phyloP scores from a whole-genome alignment of 2,797 vertebrate genomes.

The Xyrichtys novacula region DNA sequence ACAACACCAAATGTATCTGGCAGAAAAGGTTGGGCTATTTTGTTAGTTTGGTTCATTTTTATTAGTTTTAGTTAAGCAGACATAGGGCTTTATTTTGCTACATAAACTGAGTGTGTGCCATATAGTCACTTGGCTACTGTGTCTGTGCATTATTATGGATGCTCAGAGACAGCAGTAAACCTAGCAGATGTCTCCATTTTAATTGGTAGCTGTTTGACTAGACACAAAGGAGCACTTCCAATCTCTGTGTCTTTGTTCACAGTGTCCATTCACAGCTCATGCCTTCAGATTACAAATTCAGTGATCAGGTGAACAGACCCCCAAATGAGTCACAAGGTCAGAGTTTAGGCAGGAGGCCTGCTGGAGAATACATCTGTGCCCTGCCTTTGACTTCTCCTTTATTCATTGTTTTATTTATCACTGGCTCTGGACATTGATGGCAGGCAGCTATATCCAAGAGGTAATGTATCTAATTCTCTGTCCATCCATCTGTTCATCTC shows the following conservation, averaged over 20 bases:
- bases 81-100: too few species aligned
- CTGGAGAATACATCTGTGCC: background rate
- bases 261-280: background rate
- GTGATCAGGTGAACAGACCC: background rate
- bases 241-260: background rate
- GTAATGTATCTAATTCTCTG: too few species aligned
- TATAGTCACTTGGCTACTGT: conserved; percentile 62
- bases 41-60: too few species aligned
- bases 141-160: conserved; percentile 13
- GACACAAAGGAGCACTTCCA: conserved; percentile 39
- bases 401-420: too few species aligned
- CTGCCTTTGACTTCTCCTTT: background rate
- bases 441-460: too few species aligned
- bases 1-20: too few species aligned
- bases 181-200: conserved; percentile 61
- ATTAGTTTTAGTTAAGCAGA: too few species aligned
- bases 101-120: conserved; percentile 1
- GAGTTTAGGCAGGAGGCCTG: background rate
- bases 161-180: conserved; percentile 46
- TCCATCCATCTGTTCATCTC: too few species aligned
- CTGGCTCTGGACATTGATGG: too few species aligned
- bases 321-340: background rate
- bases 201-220: conserved; percentile 51
- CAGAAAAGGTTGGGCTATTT: too few species aligned
- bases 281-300: conserved; percentile 13